phyloP scores from a whole-genome alignment of 2,797 vertebrate genomes.

The Malacoraja senta region DNA sequence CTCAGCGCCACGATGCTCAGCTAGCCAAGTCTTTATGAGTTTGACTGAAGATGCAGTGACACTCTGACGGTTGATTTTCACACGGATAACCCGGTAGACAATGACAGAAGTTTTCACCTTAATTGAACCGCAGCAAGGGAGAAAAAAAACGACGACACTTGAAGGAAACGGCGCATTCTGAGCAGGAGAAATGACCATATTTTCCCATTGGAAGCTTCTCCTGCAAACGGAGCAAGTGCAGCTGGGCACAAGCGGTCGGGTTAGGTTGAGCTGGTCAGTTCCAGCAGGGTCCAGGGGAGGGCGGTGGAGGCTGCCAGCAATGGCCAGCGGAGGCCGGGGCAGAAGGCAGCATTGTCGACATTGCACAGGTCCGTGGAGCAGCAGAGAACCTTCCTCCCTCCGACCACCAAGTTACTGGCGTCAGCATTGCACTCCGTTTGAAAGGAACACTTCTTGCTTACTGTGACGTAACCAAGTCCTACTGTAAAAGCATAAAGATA shows the following conservation, averaged over 20 bases:
- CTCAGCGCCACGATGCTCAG: not conserved
- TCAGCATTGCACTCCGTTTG: not conserved
- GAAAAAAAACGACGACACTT: not conserved
- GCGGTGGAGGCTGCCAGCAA: not conserved
- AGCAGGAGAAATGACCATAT: not conserved
- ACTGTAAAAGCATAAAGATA: not conserved
- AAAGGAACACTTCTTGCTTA: constrained; percentile 3
- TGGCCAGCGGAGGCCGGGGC: not conserved
- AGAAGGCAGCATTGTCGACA: too few species aligned
- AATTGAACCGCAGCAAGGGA: not conserved
- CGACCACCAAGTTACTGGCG: not conserved
- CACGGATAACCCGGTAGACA: not conserved
- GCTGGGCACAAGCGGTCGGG: too few species aligned
- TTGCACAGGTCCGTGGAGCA: constrained; percentile 12
- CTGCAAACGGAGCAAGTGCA: not conserved
- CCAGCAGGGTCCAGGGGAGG: not conserved
- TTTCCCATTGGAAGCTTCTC: not conserved
- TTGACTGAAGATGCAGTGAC: not conserved
- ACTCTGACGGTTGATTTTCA: too few species aligned
- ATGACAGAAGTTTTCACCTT: not conserved
- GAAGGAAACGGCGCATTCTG: constrained; percentile 14
- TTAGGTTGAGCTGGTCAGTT: not conserved
- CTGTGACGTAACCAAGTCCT: not conserved
- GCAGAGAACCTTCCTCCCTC: constrained; percentile 22
- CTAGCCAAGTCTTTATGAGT: not conserved